phyloP scores from a whole-genome alignment of 2,797 vertebrate genomes.

The Babyrousa celebensis region DNA sequence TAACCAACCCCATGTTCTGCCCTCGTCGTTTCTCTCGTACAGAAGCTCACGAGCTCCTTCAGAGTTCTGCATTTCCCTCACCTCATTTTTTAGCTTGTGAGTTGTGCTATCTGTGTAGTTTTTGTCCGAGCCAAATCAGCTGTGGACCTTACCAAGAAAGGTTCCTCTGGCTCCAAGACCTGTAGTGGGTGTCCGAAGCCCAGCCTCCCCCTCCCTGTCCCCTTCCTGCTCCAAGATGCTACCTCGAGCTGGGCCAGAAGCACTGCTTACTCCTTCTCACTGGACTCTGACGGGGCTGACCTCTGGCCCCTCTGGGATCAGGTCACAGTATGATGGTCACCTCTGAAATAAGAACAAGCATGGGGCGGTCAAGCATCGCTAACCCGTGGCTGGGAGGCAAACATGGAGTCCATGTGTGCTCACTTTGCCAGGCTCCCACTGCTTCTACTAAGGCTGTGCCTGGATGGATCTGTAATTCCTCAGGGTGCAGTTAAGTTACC shows the following conservation, averaged over 20 bases:
- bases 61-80: neutral
- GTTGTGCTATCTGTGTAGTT: neutral
- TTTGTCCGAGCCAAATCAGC: neutral
- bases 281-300: neutral
- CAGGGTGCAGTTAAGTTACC: conserved; percentile 24
- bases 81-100: neutral
- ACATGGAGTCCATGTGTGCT: neutral
- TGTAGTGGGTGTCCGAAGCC: neutral
- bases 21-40: neutral
- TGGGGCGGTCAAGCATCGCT: neutral
- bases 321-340: neutral
- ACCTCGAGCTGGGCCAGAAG: neutral
- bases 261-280: neutral
- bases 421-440: neutral
- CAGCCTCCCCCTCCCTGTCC: neutral
- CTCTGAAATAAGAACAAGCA: neutral
- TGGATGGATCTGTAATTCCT: neutral
- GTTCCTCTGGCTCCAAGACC: neutral
- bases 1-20: neutral
- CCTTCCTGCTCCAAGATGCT: neutral
- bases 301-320: neutral
- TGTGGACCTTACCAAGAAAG: neutral
- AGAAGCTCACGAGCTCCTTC: neutral
- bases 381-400: neutral
- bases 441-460: neutral